phyloP scores from a whole-genome alignment of 2,113 vertebrate species.

The Sebastes fasciatus region DNA sequence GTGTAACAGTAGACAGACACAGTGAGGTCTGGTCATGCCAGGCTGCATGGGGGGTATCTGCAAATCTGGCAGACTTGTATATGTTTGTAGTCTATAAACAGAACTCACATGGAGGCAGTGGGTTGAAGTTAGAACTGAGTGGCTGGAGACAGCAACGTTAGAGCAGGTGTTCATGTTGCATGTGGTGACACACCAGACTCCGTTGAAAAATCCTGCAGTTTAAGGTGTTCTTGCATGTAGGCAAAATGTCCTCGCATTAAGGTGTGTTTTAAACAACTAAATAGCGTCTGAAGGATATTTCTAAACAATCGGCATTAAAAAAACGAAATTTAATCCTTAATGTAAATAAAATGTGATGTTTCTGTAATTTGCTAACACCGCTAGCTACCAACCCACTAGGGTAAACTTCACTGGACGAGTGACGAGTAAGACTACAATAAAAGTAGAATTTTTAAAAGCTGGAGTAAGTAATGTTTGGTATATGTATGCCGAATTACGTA shows the following conservation, averaged over 20 bases:
- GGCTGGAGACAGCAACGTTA: slow-evolving; percentile 35
- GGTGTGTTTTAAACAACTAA: accelerated
- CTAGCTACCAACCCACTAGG: neutral
- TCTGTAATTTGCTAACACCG: neutral
- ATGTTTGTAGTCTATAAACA: slow-evolving; percentile 73
- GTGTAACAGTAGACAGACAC: slow-evolving; percentile 81
- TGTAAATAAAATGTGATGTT: neutral
- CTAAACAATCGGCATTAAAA: neutral
- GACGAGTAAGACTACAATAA: neutral
- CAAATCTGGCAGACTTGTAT: slow-evolving; percentile 58
- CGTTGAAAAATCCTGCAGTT: neutral
- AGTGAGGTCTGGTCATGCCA: slow-evolving; percentile 62
- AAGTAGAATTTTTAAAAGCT: neutral
- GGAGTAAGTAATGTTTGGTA: accelerated
- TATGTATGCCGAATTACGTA: neutral
- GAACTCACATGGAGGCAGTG: slow-evolving; percentile 54
- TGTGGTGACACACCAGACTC: slow-evolving; percentile 11
- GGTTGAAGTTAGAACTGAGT: slow-evolving; percentile 14
- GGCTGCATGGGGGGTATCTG: slow-evolving; percentile 32
- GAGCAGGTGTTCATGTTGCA: slow-evolving; percentile 40
- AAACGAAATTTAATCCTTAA: too few species aligned
- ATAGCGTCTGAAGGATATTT: neutral
- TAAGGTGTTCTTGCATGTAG: neutral
- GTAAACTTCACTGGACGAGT: neutral
- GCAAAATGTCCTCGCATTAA: accelerated